Base-by-base conservation (phyloP, 2,113 vertebrate genomes). In the Piaya cayana region DNA sequence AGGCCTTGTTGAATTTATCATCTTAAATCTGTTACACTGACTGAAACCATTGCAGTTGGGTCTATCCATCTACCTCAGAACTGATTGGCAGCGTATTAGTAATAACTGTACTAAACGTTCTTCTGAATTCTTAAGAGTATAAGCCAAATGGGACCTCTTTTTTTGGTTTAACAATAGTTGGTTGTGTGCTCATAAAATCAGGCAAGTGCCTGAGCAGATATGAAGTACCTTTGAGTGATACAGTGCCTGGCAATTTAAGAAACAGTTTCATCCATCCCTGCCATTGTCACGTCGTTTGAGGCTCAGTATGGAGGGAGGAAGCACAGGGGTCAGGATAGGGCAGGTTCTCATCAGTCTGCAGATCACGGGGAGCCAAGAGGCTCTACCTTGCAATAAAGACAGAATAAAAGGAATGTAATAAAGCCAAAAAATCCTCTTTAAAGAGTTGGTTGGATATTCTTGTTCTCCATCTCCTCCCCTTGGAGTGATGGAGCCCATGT, bases 1-100 rank as follows among this genome's bases (percentile, higher is more conserved):
- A 89, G 43, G 74, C 64, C 82, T 94, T 86, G n/a, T 88, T 92
- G 93, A 50, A 95, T 93, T 95, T 95, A 95, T 96, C 92, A 82
- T 86, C 84, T 89, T 91, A 75, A 49, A 93, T 91, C 81, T 62
- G 71, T 87, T 95, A 43, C 86, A 70, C 19, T 86, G 81, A 55
- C 62, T 85, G 70, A 95, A 97, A 95, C 83, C 60, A 71, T 8
- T 62, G 21, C 58, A 82, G 82, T 60, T 85, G 65, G 29, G 95
- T 93, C 88, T 67, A 95, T 43, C 79, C 84, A 96, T 12, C 67
- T 84, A 47, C 18, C 60, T 75, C 43, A 37, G 36, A 78, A 79
- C 37, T 45, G 32, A 93, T 56, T 86, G 76, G 65, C 47, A 93
- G 37, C 11, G 39, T 71, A 92, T 80, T 88, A 95, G 88, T 47